Evolutionary conservation across 2,888 invertebrate genomes (phyloP).

Genomic region (Oscheius sp.): DNA sequence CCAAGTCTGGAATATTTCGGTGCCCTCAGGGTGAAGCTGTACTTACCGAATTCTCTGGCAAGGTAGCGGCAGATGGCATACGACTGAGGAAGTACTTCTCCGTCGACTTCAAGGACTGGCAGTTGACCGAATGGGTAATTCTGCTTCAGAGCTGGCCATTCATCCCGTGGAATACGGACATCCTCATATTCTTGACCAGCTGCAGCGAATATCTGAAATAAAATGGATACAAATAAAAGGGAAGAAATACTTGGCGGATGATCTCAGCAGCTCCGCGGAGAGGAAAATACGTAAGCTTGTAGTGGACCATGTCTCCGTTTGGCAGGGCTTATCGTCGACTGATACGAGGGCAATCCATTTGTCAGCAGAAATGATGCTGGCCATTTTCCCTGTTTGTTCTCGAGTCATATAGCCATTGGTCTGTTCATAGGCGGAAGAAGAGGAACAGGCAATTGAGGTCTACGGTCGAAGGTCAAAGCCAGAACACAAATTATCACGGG

Average conservation of each 20-base stretch:
- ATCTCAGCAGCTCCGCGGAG: constrained; percentile 21
- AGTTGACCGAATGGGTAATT: constrained; percentile 54
- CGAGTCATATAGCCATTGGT: too few relatives aligned
- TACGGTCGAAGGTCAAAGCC: too few relatives aligned
- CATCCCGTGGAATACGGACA: constrained; percentile 49
- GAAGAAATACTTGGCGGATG: constrained; percentile 19
- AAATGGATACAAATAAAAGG: neutral
- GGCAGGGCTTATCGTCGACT: neutral
- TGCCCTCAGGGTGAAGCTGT: neutral
- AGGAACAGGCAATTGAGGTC: too few relatives aligned
- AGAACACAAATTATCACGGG: too few relatives aligned
- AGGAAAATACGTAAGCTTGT: constrained; percentile 25
- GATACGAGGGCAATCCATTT: neutral
- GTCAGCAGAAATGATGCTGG: too few relatives aligned
- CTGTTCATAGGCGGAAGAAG: too few relatives aligned
- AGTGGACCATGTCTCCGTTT: constrained; percentile 21
- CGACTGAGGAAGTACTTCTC: constrained; percentile 52
- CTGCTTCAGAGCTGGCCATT: constrained; percentile 47
- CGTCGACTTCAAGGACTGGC: constrained; percentile 59
- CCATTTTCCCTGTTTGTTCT: too few relatives aligned
- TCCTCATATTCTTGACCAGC: constrained; percentile 60
- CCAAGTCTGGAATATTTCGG: constrained; percentile 40
- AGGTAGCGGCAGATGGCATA: constrained; percentile 56
- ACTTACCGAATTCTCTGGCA: constrained; percentile 44
- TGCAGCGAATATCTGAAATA: constrained; percentile 42